Percentiles rank a stretch among this genome's conserved stretches.
Conservation (phyloP, 2,113 vertebrate species). For the Halcyon malimbica region DNA sequence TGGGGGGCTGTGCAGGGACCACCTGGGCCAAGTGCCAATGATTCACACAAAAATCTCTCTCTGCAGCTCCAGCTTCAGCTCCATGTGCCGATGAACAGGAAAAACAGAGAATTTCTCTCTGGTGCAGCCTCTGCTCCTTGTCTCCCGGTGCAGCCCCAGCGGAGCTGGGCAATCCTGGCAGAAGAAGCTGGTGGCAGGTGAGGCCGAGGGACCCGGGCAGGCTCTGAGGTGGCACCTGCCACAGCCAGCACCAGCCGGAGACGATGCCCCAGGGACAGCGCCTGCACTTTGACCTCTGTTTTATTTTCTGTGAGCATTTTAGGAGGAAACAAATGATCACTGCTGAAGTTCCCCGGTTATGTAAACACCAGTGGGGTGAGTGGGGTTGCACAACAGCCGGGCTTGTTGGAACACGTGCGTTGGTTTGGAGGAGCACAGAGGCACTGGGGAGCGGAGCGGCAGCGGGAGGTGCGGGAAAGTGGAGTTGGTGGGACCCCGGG, state of each 20-base stretch:
- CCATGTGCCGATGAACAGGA: accelerated
- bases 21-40: accelerated
- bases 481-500: too few species aligned
- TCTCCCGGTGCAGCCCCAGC: accelerated
- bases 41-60: accelerated
- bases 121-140: not conserved
- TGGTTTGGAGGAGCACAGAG: not conserved
- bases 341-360: not conserved
- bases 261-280: accelerated
- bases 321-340: not conserved
- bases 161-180: not conserved
- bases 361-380: not conserved
- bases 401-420: not conserved
- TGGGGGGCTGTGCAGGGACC: not conserved
- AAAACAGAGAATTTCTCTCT: accelerated
- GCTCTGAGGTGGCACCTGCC: too few species aligned
- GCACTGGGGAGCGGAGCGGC: too few species aligned
- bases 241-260: not conserved
- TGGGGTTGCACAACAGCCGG: not conserved
- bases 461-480: not conserved
- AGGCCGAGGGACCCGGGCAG: not conserved
- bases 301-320: not conserved
- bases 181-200: not conserved
- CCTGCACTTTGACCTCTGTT: accelerated
- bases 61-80: not conserved